Evolutionary conservation across 2,113 vertebrate species (phyloP), one percentile per base, ranked within the genome.

Genomic region (Columba janthina): DNA sequence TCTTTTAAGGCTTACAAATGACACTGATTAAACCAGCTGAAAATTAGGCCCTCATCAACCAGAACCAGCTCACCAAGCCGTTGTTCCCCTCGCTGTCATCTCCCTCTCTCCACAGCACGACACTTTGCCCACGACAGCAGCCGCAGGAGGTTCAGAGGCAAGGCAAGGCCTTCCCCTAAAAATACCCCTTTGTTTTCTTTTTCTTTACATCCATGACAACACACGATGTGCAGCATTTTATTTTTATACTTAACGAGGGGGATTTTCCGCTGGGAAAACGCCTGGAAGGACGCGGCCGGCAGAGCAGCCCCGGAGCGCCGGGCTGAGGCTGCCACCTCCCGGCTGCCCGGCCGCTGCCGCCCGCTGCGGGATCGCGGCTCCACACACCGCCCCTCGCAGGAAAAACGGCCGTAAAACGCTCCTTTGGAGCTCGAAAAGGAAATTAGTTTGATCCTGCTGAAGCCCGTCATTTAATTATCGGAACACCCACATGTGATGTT

Each of bases 301-400:
- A 2, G 5, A 8, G 26, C 54, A 2, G 17, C 34, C 22, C 22
- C 38, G 10, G 62, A 36, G 61, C 38, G 48, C 77, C 29, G 95
- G 79, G 95, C 94, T 70, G 90, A 94, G 95, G 89, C 88, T 98
- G 98, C 98, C 98, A 97, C 79, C 98, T 98, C 96, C 97, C 96
- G 44, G 44, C 44, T 46, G 44, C 44, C 44, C 44, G 44, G 17
- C 44, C 44, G 44, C 44, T 19, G 44, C 44, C 44, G 44, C 44
- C 44, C 18, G 44, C 44, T 13, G 42, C 42, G 42, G 42, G 15
- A 18, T 16, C 50, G 50, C 11, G 50, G 21, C 50, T 50, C 22
- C 22, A 8, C 44, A 8, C 4, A 15, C 36, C 57, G 19, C 34
- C n/a, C 5, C 64, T 0, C 0, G 10, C 1, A 1, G 15, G 1